A percentile compares a stretch with the other conserved stretches of the same genome.
These are phyloP conservation scores for Catharus ustulatus DNA, from an alignment of 2,797 vertebrate species.

Conservation along the genomic window DNA sequence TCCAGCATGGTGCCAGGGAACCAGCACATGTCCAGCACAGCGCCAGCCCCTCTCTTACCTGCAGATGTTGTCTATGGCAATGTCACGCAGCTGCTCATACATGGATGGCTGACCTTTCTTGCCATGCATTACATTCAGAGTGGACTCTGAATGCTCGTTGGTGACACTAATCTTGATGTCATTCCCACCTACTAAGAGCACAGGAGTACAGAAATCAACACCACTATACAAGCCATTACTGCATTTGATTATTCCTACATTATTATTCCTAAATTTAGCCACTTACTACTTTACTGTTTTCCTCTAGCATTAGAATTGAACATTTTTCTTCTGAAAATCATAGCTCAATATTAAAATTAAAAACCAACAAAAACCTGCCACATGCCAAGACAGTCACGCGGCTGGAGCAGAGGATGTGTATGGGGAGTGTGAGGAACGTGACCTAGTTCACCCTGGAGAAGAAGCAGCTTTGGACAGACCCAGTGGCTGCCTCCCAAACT, in stretches of 20 bases:
- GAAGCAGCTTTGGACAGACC: neutral
- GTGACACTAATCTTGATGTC: conserved; percentile 98
- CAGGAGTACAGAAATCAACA: neutral
- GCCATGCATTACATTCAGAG: conserved; percentile 83
- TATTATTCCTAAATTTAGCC: neutral
- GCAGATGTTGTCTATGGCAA: conserved; percentile 98
- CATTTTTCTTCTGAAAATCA: neutral
- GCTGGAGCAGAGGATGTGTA: neutral
- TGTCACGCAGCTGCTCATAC: conserved; percentile 97
- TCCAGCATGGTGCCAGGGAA: neutral
- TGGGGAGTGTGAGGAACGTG: neutral
- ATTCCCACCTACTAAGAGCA: conserved; percentile 76
- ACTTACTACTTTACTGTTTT: neutral
- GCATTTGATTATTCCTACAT: neutral
- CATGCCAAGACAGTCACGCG: neutral
- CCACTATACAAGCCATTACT: neutral
- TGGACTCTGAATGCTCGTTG: conserved; percentile 93
- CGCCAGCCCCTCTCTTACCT: conserved; percentile 77
- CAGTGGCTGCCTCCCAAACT: neutral
- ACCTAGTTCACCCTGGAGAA: neutral
- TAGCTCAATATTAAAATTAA: neutral
- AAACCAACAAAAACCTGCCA: neutral
- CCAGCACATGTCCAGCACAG: rapidly evolving
- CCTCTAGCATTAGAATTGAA: neutral
- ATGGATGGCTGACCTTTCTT: conserved; percentile 93